Conservation (phyloP, 2,888 invertebrate genomes). For the Boloria euphrosyne region DNA sequence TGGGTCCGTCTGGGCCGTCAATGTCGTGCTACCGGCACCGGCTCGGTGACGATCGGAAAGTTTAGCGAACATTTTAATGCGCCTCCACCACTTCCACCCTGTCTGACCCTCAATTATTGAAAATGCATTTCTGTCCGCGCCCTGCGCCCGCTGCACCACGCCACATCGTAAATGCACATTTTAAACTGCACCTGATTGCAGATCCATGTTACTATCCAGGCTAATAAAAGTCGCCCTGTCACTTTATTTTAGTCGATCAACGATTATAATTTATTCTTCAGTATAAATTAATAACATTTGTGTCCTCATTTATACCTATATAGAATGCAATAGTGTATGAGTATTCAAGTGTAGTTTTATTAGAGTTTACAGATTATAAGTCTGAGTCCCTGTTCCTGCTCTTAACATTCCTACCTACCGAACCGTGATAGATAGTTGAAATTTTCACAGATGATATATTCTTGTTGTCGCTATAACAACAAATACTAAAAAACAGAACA, state of each 20-base stretch:
- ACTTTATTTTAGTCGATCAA: slow-evolving; percentile 64
- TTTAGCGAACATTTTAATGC: slow-evolving; percentile 74
- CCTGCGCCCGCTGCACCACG: slow-evolving; percentile 58
- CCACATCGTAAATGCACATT: slow-evolving; percentile 81
- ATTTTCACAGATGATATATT: too few relatives aligned
- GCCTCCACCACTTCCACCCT: slow-evolving; percentile 62
- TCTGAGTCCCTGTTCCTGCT: too few relatives aligned
- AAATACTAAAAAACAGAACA: too few relatives aligned
- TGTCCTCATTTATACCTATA: too few relatives aligned
- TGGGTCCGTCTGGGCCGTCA: slow-evolving; percentile 16
- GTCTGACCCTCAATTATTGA: slow-evolving; percentile 83
- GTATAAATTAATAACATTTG: background rate
- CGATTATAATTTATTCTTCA: slow-evolving; percentile 48
- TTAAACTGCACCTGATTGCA: slow-evolving; percentile 81
- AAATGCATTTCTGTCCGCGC: slow-evolving; percentile 79
- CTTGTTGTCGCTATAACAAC: too few relatives aligned
- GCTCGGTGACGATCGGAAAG: slow-evolving; percentile 60
- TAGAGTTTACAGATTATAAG: too few relatives aligned
- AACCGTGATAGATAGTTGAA: too few relatives aligned
- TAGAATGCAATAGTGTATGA: too few relatives aligned
- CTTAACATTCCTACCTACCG: too few relatives aligned
- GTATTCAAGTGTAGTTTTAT: background rate
- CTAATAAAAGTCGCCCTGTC: slow-evolving; percentile 74
- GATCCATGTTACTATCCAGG: slow-evolving; percentile 70
- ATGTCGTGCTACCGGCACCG: slow-evolving; percentile 20